phyloP scores from a whole-genome alignment of 2,113 vertebrate genomes.

The Prunella fulvescens region DNA sequence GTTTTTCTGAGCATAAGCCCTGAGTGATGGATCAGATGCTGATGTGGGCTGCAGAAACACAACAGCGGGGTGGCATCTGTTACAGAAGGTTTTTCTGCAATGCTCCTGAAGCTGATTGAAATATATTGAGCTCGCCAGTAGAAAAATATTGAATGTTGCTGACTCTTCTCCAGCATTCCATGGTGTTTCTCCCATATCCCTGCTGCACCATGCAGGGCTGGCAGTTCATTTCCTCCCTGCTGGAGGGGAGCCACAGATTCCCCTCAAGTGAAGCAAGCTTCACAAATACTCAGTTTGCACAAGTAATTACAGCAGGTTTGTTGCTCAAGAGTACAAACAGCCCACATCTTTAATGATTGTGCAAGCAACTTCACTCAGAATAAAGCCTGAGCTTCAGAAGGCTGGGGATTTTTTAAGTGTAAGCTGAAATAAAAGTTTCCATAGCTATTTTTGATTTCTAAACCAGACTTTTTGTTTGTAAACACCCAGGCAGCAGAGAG shows the following conservation, averaged over 20 bases:
- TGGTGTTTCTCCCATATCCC: not conserved
- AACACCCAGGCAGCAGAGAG: not conserved
- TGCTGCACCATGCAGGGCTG: not conserved
- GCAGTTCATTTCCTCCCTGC: not conserved
- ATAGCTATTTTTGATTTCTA: conserved; percentile 35
- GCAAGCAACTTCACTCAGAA: conserved; percentile 13
- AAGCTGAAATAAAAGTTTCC: conserved; percentile 52
- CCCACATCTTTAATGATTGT: not conserved
- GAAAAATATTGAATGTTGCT: not conserved
- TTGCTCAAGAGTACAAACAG: not conserved
- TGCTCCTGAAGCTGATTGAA: not conserved
- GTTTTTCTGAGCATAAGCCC: not conserved
- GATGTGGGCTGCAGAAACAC: not conserved
- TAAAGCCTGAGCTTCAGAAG: conserved; percentile 14
- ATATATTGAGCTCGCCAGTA: not conserved
- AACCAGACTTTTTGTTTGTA: conserved; percentile 13
- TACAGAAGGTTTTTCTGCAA: not conserved
- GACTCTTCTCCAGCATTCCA: not conserved
- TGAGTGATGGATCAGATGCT: not conserved
- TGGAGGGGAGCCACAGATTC: not conserved
- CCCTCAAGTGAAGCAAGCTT: not conserved
- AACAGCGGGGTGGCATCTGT: not conserved
- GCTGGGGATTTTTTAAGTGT: not conserved
- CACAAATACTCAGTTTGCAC: not conserved
- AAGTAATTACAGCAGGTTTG: not conserved